Evolutionary conservation across 2,113 vertebrate species (phyloP).

Genomic region (Megaceryle torquata): DNA sequence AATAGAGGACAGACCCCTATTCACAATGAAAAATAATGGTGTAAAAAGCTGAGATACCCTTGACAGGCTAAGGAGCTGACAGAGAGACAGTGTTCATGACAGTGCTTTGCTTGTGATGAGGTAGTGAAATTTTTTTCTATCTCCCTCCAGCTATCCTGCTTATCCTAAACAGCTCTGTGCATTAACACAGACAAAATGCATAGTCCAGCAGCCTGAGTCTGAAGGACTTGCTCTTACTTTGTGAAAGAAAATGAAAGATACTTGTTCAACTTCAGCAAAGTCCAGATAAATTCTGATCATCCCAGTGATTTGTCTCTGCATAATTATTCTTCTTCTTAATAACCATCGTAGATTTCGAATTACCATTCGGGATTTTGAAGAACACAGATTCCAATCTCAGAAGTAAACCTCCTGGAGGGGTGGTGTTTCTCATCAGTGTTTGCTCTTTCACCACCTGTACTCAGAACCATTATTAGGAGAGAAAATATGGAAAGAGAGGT

Average conservation of each 20-base stretch:
- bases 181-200: background rate
- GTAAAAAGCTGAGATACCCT: background rate
- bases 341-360: background rate
- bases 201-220: background rate
- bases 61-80: background rate
- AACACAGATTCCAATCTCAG: background rate
- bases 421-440: background rate
- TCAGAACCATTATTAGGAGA: background rate
- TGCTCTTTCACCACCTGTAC: background rate
- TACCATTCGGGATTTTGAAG: background rate
- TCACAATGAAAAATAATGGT: background rate
- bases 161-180: background rate
- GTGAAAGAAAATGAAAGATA: background rate
- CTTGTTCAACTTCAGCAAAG: background rate
- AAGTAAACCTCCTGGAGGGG: background rate
- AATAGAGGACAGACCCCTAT: accelerated
- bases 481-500: background rate
- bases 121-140: accelerated
- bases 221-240: background rate
- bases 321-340: background rate
- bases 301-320: background rate
- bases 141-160: background rate
- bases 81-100: background rate
- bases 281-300: background rate
- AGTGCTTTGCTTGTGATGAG: background rate